A percentile compares a stretch with the other conserved stretches of the same genome.
Conservation (phyloP, 1,140 invertebrate genomes). For the Coelopa frigida region DNA sequence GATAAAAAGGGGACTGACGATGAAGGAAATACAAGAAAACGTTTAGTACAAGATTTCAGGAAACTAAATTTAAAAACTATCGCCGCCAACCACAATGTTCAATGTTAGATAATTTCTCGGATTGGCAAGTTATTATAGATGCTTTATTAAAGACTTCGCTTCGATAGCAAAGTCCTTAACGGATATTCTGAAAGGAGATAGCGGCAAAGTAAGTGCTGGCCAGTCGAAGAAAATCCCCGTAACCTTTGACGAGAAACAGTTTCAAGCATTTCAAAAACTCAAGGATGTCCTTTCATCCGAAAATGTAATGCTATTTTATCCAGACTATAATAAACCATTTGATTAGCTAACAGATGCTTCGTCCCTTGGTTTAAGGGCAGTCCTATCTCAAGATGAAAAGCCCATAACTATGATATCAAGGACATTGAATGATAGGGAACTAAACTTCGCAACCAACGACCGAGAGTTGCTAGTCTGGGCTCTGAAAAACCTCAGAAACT, state of each 20-base stretch:
- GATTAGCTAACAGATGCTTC: conserved; percentile 4
- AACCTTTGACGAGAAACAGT: no score
- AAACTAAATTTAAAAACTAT: neutral
- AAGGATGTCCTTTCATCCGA: neutral
- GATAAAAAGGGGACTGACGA: neutral
- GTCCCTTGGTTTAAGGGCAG: conserved; percentile 16
- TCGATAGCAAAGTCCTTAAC: conserved; percentile 8
- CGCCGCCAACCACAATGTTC: conserved; percentile 2
- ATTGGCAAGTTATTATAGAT: conserved; percentile 17
- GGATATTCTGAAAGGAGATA: conserved; percentile 13
- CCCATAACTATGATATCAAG: no score
- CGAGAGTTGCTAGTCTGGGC: conserved; percentile 5
- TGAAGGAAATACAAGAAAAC: neutral
- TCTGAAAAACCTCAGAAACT: conserved; percentile 9
- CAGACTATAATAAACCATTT: no score
- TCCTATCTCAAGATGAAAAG: conserved; percentile 19
- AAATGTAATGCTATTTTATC: neutral
- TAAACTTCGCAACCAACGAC: no score
- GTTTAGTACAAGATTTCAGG: neutral
- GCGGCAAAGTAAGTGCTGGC: conserved; percentile 10
- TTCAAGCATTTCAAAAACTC: conserved; percentile 39
- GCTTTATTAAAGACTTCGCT: conserved; percentile 14
- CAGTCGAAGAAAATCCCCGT: conserved; percentile 7
- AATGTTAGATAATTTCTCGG: conserved; percentile 17
- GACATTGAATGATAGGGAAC: no score